These are phyloP conservation scores for Calyptommatus sinebrachiatus DNA, from an alignment of 2,113 vertebrate genomes.

Conservation along the genomic window DNA sequence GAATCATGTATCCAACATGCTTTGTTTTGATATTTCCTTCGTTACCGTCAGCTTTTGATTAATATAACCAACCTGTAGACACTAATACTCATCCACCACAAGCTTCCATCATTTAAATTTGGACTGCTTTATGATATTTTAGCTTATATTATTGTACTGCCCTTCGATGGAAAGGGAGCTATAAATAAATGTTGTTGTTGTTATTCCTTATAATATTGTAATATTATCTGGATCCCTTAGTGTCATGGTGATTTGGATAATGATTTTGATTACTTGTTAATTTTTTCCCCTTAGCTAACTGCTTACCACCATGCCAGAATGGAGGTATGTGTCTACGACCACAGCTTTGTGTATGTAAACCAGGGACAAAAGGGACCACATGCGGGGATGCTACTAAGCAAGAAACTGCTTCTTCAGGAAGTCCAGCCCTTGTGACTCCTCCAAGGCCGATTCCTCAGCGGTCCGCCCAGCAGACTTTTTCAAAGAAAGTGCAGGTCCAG, in stretches of 20 bases:
- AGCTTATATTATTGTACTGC: no score
- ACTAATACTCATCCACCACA: no score
- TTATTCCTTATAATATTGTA: no score
- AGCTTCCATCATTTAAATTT: background rate
- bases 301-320: constrained; percentile 90
- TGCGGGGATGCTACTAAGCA: constrained; percentile 81
- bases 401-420: constrained; percentile 71
- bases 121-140: no score
- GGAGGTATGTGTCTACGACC: constrained; percentile 95
- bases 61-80: no score
- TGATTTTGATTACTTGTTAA: constrained; percentile 44
- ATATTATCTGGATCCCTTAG: background rate
- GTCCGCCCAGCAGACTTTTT: constrained; percentile 69
- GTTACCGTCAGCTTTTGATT: no score
- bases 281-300: constrained; percentile 79
- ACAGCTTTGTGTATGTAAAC: constrained; percentile 93
- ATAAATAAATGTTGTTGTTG: no score
- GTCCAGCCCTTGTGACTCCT: constrained; percentile 63
- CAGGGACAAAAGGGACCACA: constrained; percentile 86
- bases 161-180: no score
- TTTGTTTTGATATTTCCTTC: no score
- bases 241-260: background rate
- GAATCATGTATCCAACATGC: no score
- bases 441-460: constrained; percentile 73
- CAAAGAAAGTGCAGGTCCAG: constrained; percentile 81